Evolutionary conservation across 2,113 vertebrate species (phyloP).

Genomic region (Passer domesticus): DNA sequence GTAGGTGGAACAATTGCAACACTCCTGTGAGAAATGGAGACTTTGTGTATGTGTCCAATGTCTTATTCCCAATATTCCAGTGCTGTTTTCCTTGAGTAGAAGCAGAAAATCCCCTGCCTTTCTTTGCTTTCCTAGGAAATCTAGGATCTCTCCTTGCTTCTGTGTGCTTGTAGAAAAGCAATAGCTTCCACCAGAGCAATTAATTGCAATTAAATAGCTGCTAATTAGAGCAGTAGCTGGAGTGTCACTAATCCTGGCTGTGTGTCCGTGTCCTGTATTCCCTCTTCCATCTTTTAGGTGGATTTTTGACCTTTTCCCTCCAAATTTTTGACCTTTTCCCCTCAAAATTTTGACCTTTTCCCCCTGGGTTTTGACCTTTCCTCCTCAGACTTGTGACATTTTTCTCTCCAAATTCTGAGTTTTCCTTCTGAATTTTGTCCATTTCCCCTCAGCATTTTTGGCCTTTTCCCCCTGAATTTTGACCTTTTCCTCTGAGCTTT

Average conservation of each 20-base stretch:
- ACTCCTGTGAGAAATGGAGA: slow-evolving; percentile 89
- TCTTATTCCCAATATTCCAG: neutral
- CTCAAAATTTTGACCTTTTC: neutral
- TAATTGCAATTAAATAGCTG: slow-evolving; percentile 35
- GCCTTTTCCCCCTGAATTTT: neutral
- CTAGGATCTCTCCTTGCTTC: slow-evolving; percentile 10
- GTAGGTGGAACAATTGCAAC: slow-evolving; percentile 93
- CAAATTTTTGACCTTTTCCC: neutral
- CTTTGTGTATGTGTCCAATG: slow-evolving; percentile 86
- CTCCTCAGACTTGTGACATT: neutral
- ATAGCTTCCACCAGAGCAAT: neutral
- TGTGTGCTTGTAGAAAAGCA: slow-evolving; percentile 15
- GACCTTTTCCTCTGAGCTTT: neutral
- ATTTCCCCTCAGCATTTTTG: neutral
- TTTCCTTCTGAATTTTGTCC: too few relatives aligned
- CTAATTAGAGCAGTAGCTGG: slow-evolving; percentile 45
- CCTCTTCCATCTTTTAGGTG: neutral
- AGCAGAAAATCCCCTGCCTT: neutral
- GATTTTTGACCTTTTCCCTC: neutral
- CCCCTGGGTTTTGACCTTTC: neutral
- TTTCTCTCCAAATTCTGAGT: neutral
- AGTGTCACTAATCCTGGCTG: slow-evolving; percentile 51
- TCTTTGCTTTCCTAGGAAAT: neutral
- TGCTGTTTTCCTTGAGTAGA: neutral
- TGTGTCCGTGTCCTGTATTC: neutral